Percentiles rank a stretch among this genome's conserved stretches.
phyloP scores from a whole-genome alignment of 1,140 invertebrate species.

The Branchinecta lynchi region DNA sequence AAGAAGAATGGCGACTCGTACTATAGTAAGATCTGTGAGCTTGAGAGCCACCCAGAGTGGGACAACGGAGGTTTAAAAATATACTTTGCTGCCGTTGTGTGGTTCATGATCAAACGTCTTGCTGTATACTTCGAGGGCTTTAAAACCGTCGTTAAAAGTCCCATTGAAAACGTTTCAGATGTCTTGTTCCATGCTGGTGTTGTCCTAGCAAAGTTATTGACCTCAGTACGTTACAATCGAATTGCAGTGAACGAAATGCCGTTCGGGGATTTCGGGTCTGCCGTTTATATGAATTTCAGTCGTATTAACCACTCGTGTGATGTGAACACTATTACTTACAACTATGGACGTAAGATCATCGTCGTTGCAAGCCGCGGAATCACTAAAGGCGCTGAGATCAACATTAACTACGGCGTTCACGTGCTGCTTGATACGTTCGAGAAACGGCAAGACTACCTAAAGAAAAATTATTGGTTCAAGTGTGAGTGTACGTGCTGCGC shows the following conservation, averaged over 20 bases:
- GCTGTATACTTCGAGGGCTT: background rate
- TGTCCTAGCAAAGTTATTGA: background rate
- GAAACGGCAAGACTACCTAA: background rate
- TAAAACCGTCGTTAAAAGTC: background rate
- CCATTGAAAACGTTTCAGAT: background rate
- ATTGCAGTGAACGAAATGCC: background rate
- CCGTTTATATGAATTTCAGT: background rate
- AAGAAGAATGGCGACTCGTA: background rate
- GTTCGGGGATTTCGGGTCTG: background rate
- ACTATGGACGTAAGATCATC: background rate
- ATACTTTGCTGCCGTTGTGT: background rate
- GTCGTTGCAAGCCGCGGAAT: background rate
- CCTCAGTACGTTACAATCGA: background rate
- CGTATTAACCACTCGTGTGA: conserved; percentile 1
- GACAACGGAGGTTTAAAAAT: background rate
- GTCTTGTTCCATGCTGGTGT: background rate
- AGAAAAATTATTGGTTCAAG: background rate
- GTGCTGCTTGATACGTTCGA: background rate
- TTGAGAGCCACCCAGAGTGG: background rate
- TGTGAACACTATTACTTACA: background rate
- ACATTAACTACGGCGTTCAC: background rate
- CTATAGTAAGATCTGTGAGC: background rate
- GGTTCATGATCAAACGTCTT: background rate
- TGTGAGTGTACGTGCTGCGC: background rate
- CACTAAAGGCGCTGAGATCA: background rate